Conservation (phyloP, 2,797 vertebrate species). For the Vultur gryphus region DNA sequence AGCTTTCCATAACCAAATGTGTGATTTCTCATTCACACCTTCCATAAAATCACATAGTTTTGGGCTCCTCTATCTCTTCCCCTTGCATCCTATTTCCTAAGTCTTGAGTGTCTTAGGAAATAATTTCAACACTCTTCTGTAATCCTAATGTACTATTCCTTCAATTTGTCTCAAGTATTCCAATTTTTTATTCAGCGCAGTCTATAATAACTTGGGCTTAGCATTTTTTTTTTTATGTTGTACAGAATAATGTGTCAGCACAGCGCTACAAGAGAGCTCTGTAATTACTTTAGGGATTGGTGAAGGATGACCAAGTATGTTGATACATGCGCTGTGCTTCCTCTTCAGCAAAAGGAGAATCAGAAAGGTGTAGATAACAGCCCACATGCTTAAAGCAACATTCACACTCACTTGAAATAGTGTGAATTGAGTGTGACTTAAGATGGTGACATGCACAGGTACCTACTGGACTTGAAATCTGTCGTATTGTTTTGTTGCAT, state of each 20-base stretch:
- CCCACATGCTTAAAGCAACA: not conserved
- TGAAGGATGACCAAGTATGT: not conserved
- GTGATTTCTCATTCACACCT: not conserved
- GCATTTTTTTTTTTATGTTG: not conserved
- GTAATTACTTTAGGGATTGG: not conserved
- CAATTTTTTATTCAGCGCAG: not conserved
- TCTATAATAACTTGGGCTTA: slow-evolving; percentile 23
- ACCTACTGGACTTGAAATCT: not conserved
- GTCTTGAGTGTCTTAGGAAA: not conserved
- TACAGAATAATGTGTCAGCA: not conserved
- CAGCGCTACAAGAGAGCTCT: not conserved
- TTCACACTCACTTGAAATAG: not conserved
- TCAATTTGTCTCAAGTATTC: slow-evolving; percentile 22
- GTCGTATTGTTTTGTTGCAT: not conserved
- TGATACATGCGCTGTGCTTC: not conserved
- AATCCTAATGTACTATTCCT: not conserved
- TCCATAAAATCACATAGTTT: not conserved
- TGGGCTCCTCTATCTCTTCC: not conserved
- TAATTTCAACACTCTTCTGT: not conserved
- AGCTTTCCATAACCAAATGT: not conserved
- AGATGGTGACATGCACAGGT: not conserved
- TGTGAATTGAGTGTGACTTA: not conserved
- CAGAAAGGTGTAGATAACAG: not conserved
- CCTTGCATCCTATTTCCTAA: not conserved
- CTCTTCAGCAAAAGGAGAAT: not conserved